These are phyloP conservation scores for Tolmerus cingulatus DNA, from an alignment of 2,888 invertebrate genomes.

Conservation along the genomic window DNA sequence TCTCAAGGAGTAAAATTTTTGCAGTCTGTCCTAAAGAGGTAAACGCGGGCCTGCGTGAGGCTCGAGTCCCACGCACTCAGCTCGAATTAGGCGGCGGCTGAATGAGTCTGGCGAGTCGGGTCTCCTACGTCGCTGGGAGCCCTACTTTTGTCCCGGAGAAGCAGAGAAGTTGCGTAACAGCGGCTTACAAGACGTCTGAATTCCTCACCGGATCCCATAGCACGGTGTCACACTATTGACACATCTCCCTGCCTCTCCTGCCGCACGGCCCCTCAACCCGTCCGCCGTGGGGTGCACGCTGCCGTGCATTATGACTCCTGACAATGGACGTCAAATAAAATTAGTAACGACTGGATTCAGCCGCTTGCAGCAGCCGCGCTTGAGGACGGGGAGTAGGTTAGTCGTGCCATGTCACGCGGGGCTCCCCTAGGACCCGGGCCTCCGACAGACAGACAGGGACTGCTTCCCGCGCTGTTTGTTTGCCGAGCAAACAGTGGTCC, in stretches of 20 bases:
- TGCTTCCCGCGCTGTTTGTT: constrained; percentile 1
- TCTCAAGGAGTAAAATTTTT: no score
- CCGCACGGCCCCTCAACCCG: background rate
- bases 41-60: background rate
- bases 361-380: background rate
- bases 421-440: background rate
- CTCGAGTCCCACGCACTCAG: constrained; percentile 21
- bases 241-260: background rate
- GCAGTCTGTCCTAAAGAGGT: background rate
- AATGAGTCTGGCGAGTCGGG: background rate
- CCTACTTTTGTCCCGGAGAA: background rate
- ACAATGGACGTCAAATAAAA: constrained; percentile 46
- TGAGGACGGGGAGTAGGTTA: background rate
- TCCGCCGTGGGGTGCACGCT: constrained; percentile 12
- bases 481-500: background rate
- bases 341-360: constrained; percentile 42
- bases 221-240: constrained; percentile 26
- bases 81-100: background rate
- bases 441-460: background rate
- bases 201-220: constrained; percentile 8
- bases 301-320: constrained; percentile 35
- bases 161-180: background rate
- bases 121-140: background rate
- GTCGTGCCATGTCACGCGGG: constrained; percentile 10
- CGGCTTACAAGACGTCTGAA: background rate